A percentile compares a stretch with the other conserved stretches of the same genome.
Evolutionary conservation across 2,888 invertebrate genomes (phyloP).

Genomic region (Trachelus stipa): DNA sequence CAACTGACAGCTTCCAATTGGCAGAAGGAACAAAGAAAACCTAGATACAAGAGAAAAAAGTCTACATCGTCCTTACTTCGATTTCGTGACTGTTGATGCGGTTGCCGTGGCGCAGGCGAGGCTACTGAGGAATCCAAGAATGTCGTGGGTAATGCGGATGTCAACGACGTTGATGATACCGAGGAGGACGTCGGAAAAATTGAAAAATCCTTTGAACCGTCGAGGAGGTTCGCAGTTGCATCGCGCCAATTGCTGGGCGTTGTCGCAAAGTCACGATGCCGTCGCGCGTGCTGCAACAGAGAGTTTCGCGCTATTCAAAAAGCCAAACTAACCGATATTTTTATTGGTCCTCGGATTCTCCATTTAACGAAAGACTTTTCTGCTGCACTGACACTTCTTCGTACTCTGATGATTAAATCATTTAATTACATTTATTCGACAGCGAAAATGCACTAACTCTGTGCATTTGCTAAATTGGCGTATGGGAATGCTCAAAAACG

Average conservation of each 20-base stretch:
- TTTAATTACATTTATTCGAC: too few relatives aligned
- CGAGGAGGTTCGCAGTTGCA: conserved; percentile 21
- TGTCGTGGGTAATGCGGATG: background rate
- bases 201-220: conserved; percentile 17
- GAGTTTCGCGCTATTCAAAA: conserved; percentile 16
- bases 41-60: too few relatives aligned
- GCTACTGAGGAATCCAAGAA: background rate
- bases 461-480: too few relatives aligned
- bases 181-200: background rate
- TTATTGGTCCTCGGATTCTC: too few relatives aligned
- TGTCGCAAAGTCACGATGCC: conserved; percentile 48
- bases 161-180: background rate
- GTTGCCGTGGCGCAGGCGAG: conserved; percentile 21
- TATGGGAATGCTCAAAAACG: too few relatives aligned
- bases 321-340: background rate
- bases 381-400: too few relatives aligned
- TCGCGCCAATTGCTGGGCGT: conserved; percentile 21
- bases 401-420: too few relatives aligned
- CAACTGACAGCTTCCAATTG: too few relatives aligned
- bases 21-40: too few relatives aligned
- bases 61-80: conserved; percentile 30
- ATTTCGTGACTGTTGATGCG: conserved; percentile 28
- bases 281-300: conserved; percentile 55
- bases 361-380: too few relatives aligned
- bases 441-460: too few relatives aligned